These are phyloP conservation scores for Drosophila sulfurigaster DNA, from an alignment of 1,140 invertebrate species.

Conservation along the genomic window DNA sequence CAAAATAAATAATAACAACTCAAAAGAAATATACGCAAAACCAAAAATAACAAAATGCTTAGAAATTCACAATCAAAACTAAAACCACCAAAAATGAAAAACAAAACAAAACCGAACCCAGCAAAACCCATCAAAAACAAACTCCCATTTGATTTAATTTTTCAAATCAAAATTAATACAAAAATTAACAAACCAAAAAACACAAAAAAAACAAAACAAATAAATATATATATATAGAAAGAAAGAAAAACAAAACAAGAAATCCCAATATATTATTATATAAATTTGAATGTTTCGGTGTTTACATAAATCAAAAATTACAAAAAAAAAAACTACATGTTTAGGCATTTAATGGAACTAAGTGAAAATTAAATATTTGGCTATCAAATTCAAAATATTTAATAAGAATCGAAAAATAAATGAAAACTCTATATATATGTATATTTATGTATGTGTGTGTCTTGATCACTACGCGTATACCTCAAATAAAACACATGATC, in stretches of 20 bases:
- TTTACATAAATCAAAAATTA: slow-evolving; percentile 38
- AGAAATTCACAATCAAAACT: slow-evolving; percentile 33
- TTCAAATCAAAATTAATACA: slow-evolving; percentile 25
- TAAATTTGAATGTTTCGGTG: slow-evolving; percentile 72
- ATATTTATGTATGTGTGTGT: slow-evolving; percentile 84
- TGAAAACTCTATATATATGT: slow-evolving; percentile 55
- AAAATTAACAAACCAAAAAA: slow-evolving; percentile 43
- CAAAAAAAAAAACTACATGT: slow-evolving; percentile 27
- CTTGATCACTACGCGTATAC: slow-evolving; percentile 85
- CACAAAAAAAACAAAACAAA: slow-evolving; percentile 34
- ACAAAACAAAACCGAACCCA: slow-evolving; percentile 11
- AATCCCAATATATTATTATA: slow-evolving; percentile 10
- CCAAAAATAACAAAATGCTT: slow-evolving; percentile 6
- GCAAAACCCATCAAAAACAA: slow-evolving; percentile 26
- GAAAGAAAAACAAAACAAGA: slow-evolving; percentile 27
- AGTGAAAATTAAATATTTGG: slow-evolving; percentile 40
- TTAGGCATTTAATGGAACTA: slow-evolving; percentile 55
- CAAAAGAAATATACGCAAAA: slow-evolving; percentile 53
- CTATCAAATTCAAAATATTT: slow-evolving; percentile 16
- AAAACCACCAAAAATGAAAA: slow-evolving; percentile 32
- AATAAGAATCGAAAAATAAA: slow-evolving; percentile 24
- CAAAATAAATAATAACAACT: slow-evolving; percentile 76
- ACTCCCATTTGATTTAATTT: slow-evolving; percentile 12
- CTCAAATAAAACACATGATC: slow-evolving; percentile 82
- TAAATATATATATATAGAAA: slow-evolving; percentile 39